phyloP scores from a whole-genome alignment of 2,113 vertebrate genomes.

The Mirounga angustirostris region DNA sequence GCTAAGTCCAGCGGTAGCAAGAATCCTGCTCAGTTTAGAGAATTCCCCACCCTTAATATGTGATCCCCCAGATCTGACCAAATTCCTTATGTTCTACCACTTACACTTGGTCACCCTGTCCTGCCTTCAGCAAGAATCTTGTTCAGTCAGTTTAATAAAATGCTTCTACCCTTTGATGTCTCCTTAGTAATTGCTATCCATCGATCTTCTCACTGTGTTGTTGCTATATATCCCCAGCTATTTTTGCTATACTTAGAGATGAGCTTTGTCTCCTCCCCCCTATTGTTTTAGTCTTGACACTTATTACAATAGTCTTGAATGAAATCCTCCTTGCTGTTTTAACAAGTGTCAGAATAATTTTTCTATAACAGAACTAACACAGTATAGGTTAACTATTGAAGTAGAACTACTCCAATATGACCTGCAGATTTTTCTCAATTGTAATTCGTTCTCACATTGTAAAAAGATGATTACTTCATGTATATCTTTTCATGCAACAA shows the following conservation, averaged over 20 bases:
- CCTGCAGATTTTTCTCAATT: background rate
- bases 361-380: background rate
- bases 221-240: background rate
- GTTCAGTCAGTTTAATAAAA: background rate
- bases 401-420: background rate
- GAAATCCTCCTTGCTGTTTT: background rate
- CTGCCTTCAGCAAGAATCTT: background rate
- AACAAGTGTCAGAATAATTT: background rate
- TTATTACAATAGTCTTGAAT: background rate
- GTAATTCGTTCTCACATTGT: background rate
- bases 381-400: background rate
- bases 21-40: background rate
- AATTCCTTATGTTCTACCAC: background rate
- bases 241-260: background rate
- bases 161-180: too few relatives aligned
- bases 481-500: background rate
- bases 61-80: background rate
- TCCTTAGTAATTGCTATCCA: background rate
- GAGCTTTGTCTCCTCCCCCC: background rate
- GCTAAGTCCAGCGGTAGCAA: background rate
- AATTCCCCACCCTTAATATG: background rate
- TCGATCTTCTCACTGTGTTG: fast-evolving
- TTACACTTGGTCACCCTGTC: background rate
- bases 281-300: background rate
- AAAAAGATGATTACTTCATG: background rate